Conservation (phyloP, 2,113 vertebrate genomes). For the Thamnophis sirtalis region DNA sequence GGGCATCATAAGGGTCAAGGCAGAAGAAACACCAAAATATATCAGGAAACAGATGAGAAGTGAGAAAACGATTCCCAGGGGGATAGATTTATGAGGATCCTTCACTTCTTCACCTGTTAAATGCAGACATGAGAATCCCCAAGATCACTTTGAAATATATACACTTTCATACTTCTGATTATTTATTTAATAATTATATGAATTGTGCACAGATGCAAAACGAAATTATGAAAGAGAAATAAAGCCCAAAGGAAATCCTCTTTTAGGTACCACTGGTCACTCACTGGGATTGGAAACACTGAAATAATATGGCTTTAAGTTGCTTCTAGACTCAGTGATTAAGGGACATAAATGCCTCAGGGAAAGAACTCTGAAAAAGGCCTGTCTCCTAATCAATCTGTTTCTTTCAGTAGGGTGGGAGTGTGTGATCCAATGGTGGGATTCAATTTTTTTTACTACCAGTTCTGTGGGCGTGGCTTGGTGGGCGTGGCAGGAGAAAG, state of each 20-base stretch:
- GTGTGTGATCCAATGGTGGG: neutral
- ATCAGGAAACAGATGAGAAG: slow-evolving; percentile 84
- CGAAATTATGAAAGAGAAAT: neutral
- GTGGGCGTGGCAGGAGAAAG: too few species aligned
- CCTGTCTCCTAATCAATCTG: neutral
- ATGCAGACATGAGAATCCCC: slow-evolving; percentile 31
- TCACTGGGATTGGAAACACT: neutral
- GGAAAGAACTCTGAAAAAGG: neutral
- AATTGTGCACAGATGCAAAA: neutral
- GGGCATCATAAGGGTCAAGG: slow-evolving; percentile 87
- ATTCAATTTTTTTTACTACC: too few species aligned
- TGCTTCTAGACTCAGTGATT: neutral
- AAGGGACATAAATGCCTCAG: neutral
- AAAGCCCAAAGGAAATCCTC: neutral
- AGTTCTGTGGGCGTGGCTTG: too few species aligned
- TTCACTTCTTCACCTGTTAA: slow-evolving; percentile 82
- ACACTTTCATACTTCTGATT: neutral
- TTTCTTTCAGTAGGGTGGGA: too few species aligned
- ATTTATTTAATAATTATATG: neutral
- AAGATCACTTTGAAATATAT: neutral
- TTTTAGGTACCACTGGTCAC: neutral
- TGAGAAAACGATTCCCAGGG: slow-evolving; percentile 76
- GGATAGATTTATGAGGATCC: slow-evolving; percentile 80
- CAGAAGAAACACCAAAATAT: slow-evolving; percentile 82
- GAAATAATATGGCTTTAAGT: neutral